Conservation (phyloP, 2,888 invertebrate species). For the Crossocerus cetratus region DNA sequence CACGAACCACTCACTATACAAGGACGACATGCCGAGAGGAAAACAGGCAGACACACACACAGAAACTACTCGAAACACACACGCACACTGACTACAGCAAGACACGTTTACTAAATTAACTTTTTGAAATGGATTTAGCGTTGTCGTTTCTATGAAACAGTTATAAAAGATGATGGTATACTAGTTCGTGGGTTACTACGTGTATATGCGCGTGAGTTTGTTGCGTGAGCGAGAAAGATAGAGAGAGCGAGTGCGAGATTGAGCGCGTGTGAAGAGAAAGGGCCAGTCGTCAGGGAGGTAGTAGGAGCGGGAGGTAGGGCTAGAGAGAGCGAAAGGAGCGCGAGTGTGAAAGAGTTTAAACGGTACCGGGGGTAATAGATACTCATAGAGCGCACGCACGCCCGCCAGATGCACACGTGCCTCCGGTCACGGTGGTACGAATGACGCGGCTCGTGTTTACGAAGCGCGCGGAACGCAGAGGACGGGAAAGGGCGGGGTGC, state of each 20-base stretch:
- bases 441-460: too few relatives aligned
- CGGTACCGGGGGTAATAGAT: neutral
- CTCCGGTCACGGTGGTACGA: neutral
- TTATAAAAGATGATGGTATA: constrained; percentile 44
- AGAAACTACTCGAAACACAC: neutral
- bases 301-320: neutral
- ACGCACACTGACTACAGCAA: neutral
- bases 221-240: neutral
- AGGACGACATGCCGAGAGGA: constrained; percentile 4
- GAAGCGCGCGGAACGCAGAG: neutral
- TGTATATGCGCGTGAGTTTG: constrained; percentile 7
- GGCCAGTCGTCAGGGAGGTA: too few relatives aligned
- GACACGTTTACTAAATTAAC: constrained; percentile 45
- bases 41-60: constrained; percentile 1
- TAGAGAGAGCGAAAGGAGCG: constrained; percentile 8
- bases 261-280: neutral
- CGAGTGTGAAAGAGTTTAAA: neutral
- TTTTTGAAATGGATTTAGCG: constrained; percentile 58
- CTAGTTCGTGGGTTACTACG: constrained; percentile 38
- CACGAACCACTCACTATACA: neutral
- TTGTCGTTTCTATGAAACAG: constrained; percentile 57
- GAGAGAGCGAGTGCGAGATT: neutral
- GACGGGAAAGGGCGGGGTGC: constrained; percentile 7
- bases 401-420: neutral
- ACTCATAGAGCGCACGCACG: neutral